Evolutionary conservation across 2,888 invertebrate species (phyloP).

Genomic region (Orgyia antiqua): DNA sequence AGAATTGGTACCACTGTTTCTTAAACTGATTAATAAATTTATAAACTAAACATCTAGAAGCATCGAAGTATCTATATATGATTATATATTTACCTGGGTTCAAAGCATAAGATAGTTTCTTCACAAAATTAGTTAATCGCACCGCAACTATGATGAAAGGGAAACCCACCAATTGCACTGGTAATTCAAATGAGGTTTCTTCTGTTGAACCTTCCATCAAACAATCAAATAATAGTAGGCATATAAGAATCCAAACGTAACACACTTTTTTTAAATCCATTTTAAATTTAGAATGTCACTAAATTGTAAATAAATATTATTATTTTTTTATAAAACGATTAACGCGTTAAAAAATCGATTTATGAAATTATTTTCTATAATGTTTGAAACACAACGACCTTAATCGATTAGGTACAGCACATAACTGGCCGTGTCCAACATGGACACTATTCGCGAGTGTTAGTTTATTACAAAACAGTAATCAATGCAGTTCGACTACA

Average conservation of each 20-base stretch:
- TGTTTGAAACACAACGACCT: constrained; percentile 48
- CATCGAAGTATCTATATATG: too few species aligned
- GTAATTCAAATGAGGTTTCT: constrained; percentile 74
- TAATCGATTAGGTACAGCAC: constrained; percentile 44
- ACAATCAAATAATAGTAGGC: constrained; percentile 52
- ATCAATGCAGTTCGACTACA: constrained; percentile 37
- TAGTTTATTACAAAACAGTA: constrained; percentile 46
- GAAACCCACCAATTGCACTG: constrained; percentile 91
- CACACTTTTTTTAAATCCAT: constrained; percentile 60
- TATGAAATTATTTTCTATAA: constrained; percentile 13
- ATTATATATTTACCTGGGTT: constrained; percentile 39
- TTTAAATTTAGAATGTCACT: too few species aligned
- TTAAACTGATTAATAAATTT: too few species aligned
- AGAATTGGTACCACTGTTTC: too few species aligned
- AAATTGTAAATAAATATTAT: not conserved
- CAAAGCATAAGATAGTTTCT: constrained; percentile 88
- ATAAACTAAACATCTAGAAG: too few species aligned
- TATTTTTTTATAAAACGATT: not conserved
- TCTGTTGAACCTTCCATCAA: constrained; percentile 49
- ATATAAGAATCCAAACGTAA: constrained; percentile 49
- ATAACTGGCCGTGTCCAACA: constrained; percentile 55
- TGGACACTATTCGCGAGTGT: constrained; percentile 27
- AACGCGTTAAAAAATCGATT: constrained; percentile 14
- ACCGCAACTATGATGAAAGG: constrained; percentile 90
- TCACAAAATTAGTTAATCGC: constrained; percentile 87